Percentiles rank a stretch among this genome's conserved stretches.
Evolutionary conservation across 1,140 invertebrate species (phyloP).

Genomic region (Zophobas atratus): DNA sequence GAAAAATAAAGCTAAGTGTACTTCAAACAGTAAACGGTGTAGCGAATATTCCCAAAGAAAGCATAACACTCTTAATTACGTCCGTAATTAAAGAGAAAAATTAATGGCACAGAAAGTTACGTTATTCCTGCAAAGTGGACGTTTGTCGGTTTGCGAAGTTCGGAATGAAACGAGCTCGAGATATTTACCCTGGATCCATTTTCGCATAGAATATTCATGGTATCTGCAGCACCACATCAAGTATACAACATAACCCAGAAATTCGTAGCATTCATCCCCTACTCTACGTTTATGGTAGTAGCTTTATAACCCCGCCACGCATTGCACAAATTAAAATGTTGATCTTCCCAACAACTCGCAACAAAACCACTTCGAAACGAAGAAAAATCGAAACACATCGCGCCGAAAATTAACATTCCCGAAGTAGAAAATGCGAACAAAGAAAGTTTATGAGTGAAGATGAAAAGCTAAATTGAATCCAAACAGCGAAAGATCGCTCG

Average conservation of each 20-base stretch:
- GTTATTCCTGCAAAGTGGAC: slow-evolving; percentile 3
- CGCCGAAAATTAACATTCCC: background rate
- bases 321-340: slow-evolving; percentile 25
- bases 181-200: slow-evolving; percentile 42
- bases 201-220: slow-evolving; percentile 56
- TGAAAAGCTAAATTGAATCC: slow-evolving; percentile 25
- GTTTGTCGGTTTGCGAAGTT: slow-evolving; percentile 20
- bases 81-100: slow-evolving; percentile 33
- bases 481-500: slow-evolving; percentile 14
- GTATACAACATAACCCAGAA: slow-evolving; percentile 48
- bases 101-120: slow-evolving; percentile 22
- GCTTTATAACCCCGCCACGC: slow-evolving; percentile 5
- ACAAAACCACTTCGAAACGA: background rate
- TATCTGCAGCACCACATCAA: slow-evolving; percentile 52
- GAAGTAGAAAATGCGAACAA: background rate
- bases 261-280: slow-evolving; percentile 18
- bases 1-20: background rate
- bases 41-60: background rate
- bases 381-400: no score
- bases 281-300: slow-evolving; percentile 27
- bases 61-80: background rate
- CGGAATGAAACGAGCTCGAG: slow-evolving; percentile 20
- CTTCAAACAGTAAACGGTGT: background rate
- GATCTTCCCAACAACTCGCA: background rate
- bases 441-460: slow-evolving; percentile 1